Percentiles rank a stretch among this genome's conserved stretches.
phyloP scores from a whole-genome alignment of 2,888 invertebrate genomes.

The Sceliomorpha sp. region DNA sequence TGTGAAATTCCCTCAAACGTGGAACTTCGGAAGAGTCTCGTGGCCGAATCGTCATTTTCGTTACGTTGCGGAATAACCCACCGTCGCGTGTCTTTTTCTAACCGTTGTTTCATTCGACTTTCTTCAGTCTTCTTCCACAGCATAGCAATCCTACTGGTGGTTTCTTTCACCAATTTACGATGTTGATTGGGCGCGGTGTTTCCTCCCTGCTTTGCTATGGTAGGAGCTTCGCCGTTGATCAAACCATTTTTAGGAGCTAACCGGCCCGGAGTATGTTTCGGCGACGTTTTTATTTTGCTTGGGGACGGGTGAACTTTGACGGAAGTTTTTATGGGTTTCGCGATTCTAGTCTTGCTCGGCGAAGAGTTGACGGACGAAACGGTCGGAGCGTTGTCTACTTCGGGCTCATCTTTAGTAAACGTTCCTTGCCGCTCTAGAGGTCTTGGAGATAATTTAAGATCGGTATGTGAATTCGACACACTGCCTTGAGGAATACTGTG shows the following conservation, averaged over 20 bases:
- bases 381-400: constrained; percentile 73
- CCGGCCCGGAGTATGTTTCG: not conserved
- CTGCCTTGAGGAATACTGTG: constrained; percentile 65
- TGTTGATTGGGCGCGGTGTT: constrained; percentile 74
- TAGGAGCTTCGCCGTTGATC: not conserved
- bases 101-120: constrained; percentile 83
- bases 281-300: constrained; percentile 15
- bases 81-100: constrained; percentile 83
- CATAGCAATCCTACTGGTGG: constrained; percentile 89
- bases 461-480: constrained; percentile 43
- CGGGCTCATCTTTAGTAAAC: constrained; percentile 92
- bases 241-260: not conserved
- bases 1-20: constrained; percentile 83
- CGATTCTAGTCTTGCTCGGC: constrained; percentile 69
- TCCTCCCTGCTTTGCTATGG: constrained; percentile 70
- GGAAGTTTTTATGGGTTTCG: constrained; percentile 68
- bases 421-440: constrained; percentile 92
- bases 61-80: constrained; percentile 76
- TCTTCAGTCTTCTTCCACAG: constrained; percentile 90
- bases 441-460: constrained; percentile 58
- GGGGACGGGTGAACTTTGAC: constrained; percentile 29
- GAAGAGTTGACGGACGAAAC: constrained; percentile 67
- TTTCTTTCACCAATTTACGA: constrained; percentile 82
- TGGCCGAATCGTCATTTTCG: constrained; percentile 42
- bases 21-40: constrained; percentile 83